These are phyloP conservation scores for Diplodus sargus DNA, from an alignment of 2,797 vertebrate species.

Conservation along the genomic window DNA sequence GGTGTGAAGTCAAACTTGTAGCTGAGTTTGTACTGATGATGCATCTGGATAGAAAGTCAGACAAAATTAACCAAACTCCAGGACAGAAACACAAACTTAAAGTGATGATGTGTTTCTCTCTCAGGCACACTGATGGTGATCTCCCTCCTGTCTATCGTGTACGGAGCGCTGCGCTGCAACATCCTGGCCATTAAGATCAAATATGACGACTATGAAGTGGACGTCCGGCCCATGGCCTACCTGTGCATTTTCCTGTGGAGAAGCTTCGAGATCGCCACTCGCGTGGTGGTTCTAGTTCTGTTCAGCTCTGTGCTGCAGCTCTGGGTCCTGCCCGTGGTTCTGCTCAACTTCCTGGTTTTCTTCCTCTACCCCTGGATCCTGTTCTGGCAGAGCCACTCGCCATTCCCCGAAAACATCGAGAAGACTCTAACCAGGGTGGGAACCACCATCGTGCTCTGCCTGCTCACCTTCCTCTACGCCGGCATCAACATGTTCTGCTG, in stretches of 20 bases:
- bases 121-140: constrained; percentile 90
- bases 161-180: constrained; percentile 97
- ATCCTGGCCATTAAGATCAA: constrained; percentile 98
- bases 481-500: constrained; percentile 99
- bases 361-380: constrained; percentile 94
- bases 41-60: not conserved
- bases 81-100: no score
- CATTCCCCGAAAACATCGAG: constrained; percentile 96
- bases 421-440: constrained; percentile 93
- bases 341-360: constrained; percentile 92
- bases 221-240: constrained; percentile 90
- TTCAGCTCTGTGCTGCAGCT: constrained; percentile 94
- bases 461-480: constrained; percentile 95
- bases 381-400: constrained; percentile 94
- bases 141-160: constrained; percentile 96
- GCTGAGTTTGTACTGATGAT: no score
- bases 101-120: not conserved
- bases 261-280: constrained; percentile 95
- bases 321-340: constrained; percentile 91
- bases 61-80: not conserved
- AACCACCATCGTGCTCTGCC: constrained; percentile 92
- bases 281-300: constrained; percentile 93
- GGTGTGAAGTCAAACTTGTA: no score
- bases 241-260: constrained; percentile 96
- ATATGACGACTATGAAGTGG: constrained; percentile 95